Evolutionary conservation across 2,797 vertebrate genomes (phyloP).

Genomic region (Mus caroli): DNA sequence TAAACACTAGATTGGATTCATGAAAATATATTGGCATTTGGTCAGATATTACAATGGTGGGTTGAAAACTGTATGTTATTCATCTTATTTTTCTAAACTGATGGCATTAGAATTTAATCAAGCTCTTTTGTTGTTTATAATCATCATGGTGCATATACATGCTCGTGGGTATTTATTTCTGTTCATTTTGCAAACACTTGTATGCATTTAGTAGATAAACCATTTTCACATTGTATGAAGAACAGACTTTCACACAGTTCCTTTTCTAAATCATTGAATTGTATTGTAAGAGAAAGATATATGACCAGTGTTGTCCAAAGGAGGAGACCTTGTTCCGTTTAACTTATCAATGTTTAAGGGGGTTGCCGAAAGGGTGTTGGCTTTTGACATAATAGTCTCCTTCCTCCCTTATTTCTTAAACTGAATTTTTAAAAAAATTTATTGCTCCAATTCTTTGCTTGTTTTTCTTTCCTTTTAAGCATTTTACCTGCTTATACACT

Average conservation of each 20-base stretch:
- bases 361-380: not conserved
- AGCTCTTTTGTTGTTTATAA: not conserved
- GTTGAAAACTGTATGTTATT: conserved; percentile 36
- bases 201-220: not conserved
- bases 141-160: not conserved
- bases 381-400: conserved; percentile 59
- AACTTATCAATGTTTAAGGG: conserved; percentile 41
- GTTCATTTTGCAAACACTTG: not conserved
- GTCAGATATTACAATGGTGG: not conserved
- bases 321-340: conserved; percentile 49
- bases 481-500: conserved; percentile 58
- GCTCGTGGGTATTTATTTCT: not conserved
- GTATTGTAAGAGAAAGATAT: conserved; percentile 9
- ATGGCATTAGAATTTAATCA: conserved; percentile 23
- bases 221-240: conserved; percentile 35
- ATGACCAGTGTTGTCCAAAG: not conserved
- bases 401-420: conserved; percentile 62
- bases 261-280: conserved; percentile 64
- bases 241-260: not conserved
- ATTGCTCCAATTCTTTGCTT: conserved; percentile 46
- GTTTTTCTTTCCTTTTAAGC: conserved; percentile 60
- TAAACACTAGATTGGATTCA: conserved; percentile 8
- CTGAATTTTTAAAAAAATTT: conserved; percentile 39
- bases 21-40: conserved; percentile 5
- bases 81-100: conserved; percentile 21